These are phyloP conservation scores for Vireo altiloquus DNA, from an alignment of 2,113 vertebrate genomes.

Conservation along the genomic window DNA sequence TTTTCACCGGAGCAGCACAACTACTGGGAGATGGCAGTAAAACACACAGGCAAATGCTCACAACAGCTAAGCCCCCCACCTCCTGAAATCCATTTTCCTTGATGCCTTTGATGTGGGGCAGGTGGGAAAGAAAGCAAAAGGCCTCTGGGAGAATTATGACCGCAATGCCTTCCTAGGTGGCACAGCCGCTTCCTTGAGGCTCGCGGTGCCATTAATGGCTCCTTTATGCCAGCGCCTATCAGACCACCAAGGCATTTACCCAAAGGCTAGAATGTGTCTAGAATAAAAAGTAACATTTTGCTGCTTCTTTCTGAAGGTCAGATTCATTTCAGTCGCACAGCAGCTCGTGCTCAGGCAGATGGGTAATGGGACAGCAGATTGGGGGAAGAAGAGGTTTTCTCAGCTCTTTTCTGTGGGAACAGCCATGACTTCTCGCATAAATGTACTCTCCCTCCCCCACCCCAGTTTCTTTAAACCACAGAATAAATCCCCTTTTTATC, in stretches of 20 bases:
- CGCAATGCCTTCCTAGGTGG: background rate
- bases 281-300: conserved; percentile 29
- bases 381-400: background rate
- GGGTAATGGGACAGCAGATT: background rate
- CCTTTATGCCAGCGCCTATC: background rate
- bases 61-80: conserved; percentile 7
- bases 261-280: background rate
- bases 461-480: background rate
- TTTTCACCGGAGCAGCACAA: background rate
- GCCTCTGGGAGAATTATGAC: background rate
- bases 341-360: background rate
- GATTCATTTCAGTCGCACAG: background rate
- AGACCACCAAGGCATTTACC: conserved; percentile 36
- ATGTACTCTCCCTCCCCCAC: accelerated
- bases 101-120: conserved; percentile 50
- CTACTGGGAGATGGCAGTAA: conserved; percentile 1
- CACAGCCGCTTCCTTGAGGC: background rate
- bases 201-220: background rate
- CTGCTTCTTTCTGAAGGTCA: conserved; percentile 1
- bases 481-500: background rate
- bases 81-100: conserved; percentile 28
- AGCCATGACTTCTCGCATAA: background rate
- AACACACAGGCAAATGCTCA: background rate
- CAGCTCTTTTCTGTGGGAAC: background rate
- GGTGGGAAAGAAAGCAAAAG: conserved; percentile 54